phyloP scores from a whole-genome alignment of 2,797 vertebrate species.

The Octomys mimax region DNA sequence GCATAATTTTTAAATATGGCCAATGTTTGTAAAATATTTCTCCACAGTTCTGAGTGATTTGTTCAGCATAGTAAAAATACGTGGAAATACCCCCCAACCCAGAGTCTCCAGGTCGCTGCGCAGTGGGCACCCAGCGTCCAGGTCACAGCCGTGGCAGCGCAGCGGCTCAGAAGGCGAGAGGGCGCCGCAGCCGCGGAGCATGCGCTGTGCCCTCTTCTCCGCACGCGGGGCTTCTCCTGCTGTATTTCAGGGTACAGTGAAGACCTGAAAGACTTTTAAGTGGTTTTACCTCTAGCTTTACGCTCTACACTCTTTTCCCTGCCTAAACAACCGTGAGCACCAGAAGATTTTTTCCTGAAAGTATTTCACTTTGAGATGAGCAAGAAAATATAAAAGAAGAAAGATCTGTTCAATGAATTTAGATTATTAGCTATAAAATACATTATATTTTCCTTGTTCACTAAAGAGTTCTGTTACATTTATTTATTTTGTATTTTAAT shows the following conservation, averaged over 20 bases:
- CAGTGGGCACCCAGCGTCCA: neutral
- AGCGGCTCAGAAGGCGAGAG: neutral
- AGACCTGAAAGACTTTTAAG: neutral
- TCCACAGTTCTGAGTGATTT: conserved; percentile 33
- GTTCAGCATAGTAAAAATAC: neutral
- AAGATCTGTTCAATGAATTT: neutral
- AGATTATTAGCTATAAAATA: conserved; percentile 21
- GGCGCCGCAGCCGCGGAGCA: neutral
- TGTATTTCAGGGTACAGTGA: conserved; percentile 32
- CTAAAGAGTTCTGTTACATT: neutral
- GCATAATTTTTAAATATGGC: conserved; percentile 7
- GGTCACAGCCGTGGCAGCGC: neutral
- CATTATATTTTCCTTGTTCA: neutral
- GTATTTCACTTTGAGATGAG: neutral
- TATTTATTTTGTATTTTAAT: neutral
- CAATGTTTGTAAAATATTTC: neutral
- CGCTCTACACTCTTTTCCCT: neutral
- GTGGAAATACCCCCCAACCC: neutral
- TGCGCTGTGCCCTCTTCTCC: neutral
- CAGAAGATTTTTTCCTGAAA: neutral
- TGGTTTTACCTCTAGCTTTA: conserved; percentile 25
- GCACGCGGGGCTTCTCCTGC: neutral
- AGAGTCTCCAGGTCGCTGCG: neutral
- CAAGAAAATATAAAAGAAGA: neutral
- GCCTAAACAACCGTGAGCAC: neutral